phyloP scores from a whole-genome alignment of 2,113 vertebrate species.

The Galemys pyrenaicus region DNA sequence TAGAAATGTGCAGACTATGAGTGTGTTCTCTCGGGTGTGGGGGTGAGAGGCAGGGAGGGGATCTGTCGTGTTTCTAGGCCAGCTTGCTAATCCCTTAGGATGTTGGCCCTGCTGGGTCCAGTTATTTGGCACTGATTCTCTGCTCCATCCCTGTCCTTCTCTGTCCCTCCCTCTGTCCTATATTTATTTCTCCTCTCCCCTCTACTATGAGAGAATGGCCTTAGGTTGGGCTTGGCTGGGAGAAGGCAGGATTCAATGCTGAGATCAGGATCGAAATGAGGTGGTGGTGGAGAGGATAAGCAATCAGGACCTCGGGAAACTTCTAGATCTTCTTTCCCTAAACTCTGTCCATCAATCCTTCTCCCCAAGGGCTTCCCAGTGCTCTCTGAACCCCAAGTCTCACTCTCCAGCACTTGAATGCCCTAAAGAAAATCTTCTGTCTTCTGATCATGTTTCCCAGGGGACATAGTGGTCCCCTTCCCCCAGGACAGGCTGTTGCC shows the following conservation, averaged over 20 bases:
- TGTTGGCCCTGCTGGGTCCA: constrained; percentile 42
- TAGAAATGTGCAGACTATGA: not conserved
- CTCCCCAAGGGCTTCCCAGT: not conserved
- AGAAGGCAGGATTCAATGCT: not conserved
- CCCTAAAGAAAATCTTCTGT: not conserved
- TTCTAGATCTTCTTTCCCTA: not conserved
- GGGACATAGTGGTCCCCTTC: not conserved
- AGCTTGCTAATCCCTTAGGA: constrained; percentile 72
- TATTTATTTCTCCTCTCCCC: constrained; percentile 26
- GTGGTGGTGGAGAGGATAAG: not conserved
- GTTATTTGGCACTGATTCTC: constrained; percentile 12
- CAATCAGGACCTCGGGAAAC: not conserved
- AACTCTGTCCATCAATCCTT: not conserved
- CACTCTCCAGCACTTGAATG: not conserved
- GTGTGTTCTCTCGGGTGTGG: constrained; percentile 8
- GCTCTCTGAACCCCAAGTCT: not conserved
- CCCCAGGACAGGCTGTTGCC: not conserved
- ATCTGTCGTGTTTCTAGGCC: constrained; percentile 73
- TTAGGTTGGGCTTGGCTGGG: not conserved
- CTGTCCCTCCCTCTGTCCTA: constrained; percentile 69
- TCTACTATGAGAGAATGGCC: not conserved
- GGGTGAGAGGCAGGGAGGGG: constrained; percentile 41
- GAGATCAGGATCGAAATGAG: not conserved
- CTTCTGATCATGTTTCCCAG: not conserved
- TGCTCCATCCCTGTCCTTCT: not conserved